Conservation (phyloP, 2,113 vertebrate species). For the Vulpes ferrilata region DNA sequence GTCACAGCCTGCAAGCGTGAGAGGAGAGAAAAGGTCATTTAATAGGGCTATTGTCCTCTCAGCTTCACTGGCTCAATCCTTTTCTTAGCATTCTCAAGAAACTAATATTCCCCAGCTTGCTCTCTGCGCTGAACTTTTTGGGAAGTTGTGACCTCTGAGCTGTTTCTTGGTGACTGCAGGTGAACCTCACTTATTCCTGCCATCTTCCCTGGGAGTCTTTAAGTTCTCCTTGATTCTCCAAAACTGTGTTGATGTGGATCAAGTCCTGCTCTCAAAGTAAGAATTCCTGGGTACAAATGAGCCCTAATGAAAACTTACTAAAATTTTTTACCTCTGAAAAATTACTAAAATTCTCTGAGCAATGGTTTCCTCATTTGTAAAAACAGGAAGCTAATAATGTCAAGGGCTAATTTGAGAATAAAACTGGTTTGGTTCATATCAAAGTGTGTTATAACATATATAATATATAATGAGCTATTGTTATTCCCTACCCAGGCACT, state of each 20-base stretch:
- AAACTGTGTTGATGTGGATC: background rate
- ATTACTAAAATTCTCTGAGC: background rate
- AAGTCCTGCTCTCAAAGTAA: background rate
- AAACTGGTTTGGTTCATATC: background rate
- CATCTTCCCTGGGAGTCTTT: constrained; percentile 30
- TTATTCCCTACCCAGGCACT: background rate
- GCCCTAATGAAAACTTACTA: background rate
- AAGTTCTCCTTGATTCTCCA: background rate
- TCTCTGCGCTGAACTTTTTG: constrained; percentile 17
- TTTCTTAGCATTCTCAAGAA: constrained; percentile 64
- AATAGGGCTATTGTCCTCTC: constrained; percentile 41
- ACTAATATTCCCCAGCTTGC: constrained; percentile 30
- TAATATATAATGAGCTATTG: background rate
- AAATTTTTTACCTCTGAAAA: background rate
- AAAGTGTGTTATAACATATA: background rate
- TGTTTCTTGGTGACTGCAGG: background rate
- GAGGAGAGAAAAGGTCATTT: constrained; percentile 51
- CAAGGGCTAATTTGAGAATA: constrained; percentile 36
- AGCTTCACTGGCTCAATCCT: constrained; percentile 5
- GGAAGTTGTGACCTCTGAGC: constrained; percentile 50
- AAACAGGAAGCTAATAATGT: background rate
- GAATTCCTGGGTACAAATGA: background rate
- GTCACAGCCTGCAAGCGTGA: background rate
- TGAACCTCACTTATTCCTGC: background rate
- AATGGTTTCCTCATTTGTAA: background rate